Percentiles rank a stretch among this genome's conserved stretches.
Conservation (phyloP, 2,888 invertebrate genomes). For the Drosophila meridiana region DNA sequence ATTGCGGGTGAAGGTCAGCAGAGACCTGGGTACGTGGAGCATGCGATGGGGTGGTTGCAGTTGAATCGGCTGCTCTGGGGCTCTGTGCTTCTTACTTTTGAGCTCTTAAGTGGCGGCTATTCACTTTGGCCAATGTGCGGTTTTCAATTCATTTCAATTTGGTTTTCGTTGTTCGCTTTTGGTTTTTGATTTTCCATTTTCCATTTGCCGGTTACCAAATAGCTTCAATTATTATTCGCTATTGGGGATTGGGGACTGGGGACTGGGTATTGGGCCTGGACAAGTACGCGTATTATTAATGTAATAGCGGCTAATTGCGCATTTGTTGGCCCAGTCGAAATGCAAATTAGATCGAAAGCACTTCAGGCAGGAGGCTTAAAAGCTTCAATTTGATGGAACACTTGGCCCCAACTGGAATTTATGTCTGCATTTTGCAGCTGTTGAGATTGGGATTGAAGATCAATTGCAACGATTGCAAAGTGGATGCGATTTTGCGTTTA, state of each 20-base stretch:
- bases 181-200: constrained; percentile 35
- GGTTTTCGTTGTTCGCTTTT: constrained; percentile 36
- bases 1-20: constrained; percentile 39
- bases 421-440: constrained; percentile 64
- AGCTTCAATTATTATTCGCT: constrained; percentile 48
- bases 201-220: constrained; percentile 24
- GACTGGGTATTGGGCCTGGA: constrained; percentile 27
- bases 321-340: constrained; percentile 60
- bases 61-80: neutral
- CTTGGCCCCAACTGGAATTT: constrained; percentile 57
- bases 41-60: neutral
- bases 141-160: constrained; percentile 66
- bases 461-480: constrained; percentile 56
- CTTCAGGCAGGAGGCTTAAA: constrained; percentile 72
- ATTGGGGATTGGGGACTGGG: constrained; percentile 22
- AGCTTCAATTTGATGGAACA: constrained; percentile 78
- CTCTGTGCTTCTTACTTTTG: constrained; percentile 45
- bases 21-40: neutral
- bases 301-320: constrained; percentile 79
- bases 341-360: constrained; percentile 72
- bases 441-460: constrained; percentile 50
- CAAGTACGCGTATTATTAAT: constrained; percentile 78
- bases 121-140: constrained; percentile 75
- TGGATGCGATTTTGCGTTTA: constrained; percentile 45
- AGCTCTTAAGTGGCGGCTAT: constrained; percentile 77